Conservation (phyloP, 2,888 invertebrate genomes). For the Mesoligia furuncula region DNA sequence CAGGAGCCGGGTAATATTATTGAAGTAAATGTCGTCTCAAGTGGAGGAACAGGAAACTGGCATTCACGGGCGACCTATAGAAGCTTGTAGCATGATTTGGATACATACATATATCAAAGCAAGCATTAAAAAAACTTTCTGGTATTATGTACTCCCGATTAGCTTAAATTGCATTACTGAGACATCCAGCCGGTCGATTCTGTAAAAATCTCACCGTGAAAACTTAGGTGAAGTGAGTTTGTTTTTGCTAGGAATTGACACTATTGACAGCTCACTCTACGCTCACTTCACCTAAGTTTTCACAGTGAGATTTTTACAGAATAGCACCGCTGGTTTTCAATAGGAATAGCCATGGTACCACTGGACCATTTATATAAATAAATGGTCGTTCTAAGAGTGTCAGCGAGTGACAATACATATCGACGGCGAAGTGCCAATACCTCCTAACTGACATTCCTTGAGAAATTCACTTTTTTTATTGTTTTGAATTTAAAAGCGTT, state of each 20-base stretch:
- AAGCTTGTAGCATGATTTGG: not conserved
- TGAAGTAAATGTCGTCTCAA: conserved; percentile 3
- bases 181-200: not conserved
- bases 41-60: conserved; percentile 6
- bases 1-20: conserved; percentile 21
- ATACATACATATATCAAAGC: not conserved
- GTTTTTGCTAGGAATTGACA: no score
- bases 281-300: no score
- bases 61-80: conserved; percentile 1
- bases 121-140: not conserved
- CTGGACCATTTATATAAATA: not conserved
- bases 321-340: not conserved
- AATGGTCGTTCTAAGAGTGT: no score
- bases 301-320: no score
- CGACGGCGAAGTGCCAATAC: no score
- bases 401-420: no score
- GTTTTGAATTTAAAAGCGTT: no score
- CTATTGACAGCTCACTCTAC: no score
- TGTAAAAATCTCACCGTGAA: no score
- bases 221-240: no score
- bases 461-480: no score
- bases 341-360: not conserved
- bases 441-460: no score
- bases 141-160: not conserved
- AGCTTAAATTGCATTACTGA: not conserved